These are phyloP conservation scores for Dendrocincla fuliginosa DNA, from an alignment of 2,797 vertebrate genomes.

Conservation along the genomic window DNA sequence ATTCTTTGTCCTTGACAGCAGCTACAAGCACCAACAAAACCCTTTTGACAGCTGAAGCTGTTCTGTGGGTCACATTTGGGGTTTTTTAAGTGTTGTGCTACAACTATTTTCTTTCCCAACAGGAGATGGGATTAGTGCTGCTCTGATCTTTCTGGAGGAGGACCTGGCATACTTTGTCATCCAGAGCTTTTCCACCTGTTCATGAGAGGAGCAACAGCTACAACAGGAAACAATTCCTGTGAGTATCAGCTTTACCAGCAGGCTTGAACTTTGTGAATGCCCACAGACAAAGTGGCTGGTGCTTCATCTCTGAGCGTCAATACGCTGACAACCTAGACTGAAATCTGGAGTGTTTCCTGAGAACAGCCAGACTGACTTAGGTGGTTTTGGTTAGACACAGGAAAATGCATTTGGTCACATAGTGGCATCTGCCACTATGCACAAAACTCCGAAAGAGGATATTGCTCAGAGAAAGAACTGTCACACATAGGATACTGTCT, in stretches of 20 bases:
- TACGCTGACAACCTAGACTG: not conserved
- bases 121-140: fast-evolving
- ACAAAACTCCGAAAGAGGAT: not conserved
- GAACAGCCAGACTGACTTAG: not conserved
- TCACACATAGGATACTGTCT: not conserved
- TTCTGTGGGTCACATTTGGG: not conserved
- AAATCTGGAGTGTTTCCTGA: not conserved
- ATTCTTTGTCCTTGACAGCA: not conserved
- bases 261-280: not conserved
- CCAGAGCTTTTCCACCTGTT: not conserved
- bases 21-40: not conserved
- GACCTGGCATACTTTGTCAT: not conserved
- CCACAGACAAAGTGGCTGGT: not conserved
- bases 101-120: not conserved
- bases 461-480: not conserved
- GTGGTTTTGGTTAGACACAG: not conserved
- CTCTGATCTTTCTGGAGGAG: not conserved
- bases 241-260: not conserved
- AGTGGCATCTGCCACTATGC: not conserved
- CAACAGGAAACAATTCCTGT: not conserved
- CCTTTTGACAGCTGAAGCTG: not conserved
- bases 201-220: not conserved
- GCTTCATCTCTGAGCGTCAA: not conserved
- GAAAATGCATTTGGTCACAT: not conserved
- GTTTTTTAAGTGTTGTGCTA: not conserved